Conservation (phyloP, 2,113 vertebrate species). For the Arizona elegans region DNA sequence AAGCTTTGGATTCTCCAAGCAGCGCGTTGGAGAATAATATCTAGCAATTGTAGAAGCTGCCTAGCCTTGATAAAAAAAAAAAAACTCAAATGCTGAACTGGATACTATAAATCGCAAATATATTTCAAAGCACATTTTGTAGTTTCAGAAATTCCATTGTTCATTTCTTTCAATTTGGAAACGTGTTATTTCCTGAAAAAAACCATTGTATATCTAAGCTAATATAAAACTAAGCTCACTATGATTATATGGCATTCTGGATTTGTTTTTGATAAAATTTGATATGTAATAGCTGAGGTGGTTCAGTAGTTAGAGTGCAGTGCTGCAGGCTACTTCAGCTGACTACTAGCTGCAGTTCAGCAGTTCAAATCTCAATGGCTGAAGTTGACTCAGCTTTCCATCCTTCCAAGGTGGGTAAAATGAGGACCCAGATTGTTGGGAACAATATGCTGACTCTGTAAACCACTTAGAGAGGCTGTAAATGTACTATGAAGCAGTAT, state of each 20-base stretch:
- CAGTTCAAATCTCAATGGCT: too few relatives aligned
- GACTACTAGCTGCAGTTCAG: too few relatives aligned
- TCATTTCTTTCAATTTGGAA: neutral
- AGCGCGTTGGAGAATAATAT: too few relatives aligned
- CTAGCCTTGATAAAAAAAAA: neutral
- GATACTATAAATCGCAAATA: neutral
- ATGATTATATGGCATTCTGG: neutral
- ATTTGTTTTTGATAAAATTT: neutral
- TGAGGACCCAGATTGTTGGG: too few relatives aligned
- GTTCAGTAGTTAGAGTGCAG: too few relatives aligned
- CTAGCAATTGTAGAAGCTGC: neutral
- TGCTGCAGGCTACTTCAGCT: too few relatives aligned
- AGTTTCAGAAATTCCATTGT: neutral
- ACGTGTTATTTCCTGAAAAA: neutral
- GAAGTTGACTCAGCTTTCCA: too few relatives aligned
- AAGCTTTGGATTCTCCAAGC: too few relatives aligned
- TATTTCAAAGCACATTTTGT: neutral
- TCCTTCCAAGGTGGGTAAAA: too few relatives aligned
- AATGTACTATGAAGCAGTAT: too few relatives aligned
- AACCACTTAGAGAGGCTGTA: too few relatives aligned
- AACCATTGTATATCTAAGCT: neutral
- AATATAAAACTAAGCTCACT: neutral
- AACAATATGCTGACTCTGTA: too few relatives aligned
- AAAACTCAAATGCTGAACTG: neutral
- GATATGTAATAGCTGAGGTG: neutral